Base-by-base conservation (phyloP, 2,797 vertebrate genomes). In the Rhinophrynus dorsalis region DNA sequence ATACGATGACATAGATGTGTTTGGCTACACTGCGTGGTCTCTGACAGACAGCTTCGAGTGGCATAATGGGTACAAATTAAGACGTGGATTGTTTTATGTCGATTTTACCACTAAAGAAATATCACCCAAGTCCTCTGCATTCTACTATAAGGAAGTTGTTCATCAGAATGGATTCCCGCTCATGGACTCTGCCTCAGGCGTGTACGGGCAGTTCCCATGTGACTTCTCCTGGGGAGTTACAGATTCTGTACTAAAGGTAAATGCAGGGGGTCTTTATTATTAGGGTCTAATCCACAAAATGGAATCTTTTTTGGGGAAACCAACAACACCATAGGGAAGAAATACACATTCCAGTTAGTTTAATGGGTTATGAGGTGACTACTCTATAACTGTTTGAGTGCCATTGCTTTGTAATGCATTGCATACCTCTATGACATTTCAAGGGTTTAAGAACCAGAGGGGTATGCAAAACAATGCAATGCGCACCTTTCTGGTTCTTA, bases 11-110 rank as follows among this genome's bases (percentile, higher is more conserved):
- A 83, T 96, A 40, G 86, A 76, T 54, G 94, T 99, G 74, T 93
- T 97, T 67, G 96, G 96, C 67, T 99, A 97, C 77, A 87, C 90
- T 0, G 90, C 92, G 59, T 99, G 97, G 97, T 96, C 95, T 3
- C 84, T 99, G 76, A 81, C 98, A 40, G 97, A 99, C 56, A 95
- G 95, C 59, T 98, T 94, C 60, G 97, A 99, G 79, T 99, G 97
- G 97, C 94, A 94, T 63, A 86, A 94, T 1, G 91, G 87, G 27
- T 94, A 94, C 74, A 83, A 74, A 24, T 79, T 86, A 12, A 90
- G 95, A 27, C 87, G 94, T 1, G 97, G 97, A 23, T 86, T 99
- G 27, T 98, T 98, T 84, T 94, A 94, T 51, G 76, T 98, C 0
- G 90, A 99, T 78, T 95, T 97, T 73, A 84, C 73, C 42, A 89